phyloP scores from a whole-genome alignment of 2,888 invertebrate species.

The Amaurobius ferox region DNA sequence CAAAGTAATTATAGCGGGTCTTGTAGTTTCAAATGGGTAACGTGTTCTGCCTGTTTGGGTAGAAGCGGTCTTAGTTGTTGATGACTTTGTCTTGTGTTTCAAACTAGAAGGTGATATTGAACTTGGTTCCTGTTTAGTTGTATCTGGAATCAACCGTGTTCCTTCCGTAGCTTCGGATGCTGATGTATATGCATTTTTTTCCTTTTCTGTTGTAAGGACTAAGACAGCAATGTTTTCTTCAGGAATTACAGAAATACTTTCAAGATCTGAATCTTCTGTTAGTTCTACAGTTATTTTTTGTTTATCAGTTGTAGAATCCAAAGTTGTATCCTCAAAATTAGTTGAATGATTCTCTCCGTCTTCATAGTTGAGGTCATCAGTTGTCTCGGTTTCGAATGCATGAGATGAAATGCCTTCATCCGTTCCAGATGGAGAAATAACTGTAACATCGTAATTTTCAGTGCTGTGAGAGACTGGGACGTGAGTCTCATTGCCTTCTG shows the following conservation, averaged over 20 bases:
- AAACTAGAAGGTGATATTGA: not conserved
- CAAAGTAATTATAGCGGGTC: not conserved
- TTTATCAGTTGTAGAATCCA: not conserved
- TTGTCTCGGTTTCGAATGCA: constrained; percentile 14
- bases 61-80: not conserved
- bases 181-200: not conserved
- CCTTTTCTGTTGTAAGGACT: constrained; percentile 52
- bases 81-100: not conserved
- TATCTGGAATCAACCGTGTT: not conserved
- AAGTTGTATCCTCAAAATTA: constrained; percentile 15
- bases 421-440: constrained; percentile 23
- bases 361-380: not conserved
- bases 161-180: not conserved
- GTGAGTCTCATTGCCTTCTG: constrained; percentile 21
- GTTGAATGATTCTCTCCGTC: constrained; percentile 10
- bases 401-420: constrained; percentile 28
- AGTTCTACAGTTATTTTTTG: constrained; percentile 62
- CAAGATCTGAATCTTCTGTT: constrained; percentile 33
- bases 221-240: constrained; percentile 64
- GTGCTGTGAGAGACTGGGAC: constrained; percentile 59
- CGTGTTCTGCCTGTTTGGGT: not conserved
- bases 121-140: not conserved
- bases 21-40: not conserved
- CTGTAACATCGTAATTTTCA: constrained; percentile 63
- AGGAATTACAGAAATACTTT: constrained; percentile 65